These are phyloP conservation scores for Todiramphus chloris DNA, from an alignment of 2,113 vertebrate genomes.

Conservation along the genomic window DNA sequence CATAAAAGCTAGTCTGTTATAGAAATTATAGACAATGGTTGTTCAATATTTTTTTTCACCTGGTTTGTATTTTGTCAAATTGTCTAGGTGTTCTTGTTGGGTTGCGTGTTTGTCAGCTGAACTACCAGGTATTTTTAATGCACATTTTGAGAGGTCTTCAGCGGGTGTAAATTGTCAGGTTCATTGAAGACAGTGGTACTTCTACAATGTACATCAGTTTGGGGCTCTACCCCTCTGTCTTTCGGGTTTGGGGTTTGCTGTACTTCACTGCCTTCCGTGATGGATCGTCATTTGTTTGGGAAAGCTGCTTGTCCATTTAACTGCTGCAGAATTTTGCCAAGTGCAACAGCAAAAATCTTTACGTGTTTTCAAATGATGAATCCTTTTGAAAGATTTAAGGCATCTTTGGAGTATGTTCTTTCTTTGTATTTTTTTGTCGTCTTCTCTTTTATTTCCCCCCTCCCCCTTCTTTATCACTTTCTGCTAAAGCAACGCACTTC, in stretches of 20 bases:
- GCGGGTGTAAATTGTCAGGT: neutral
- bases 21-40: neutral
- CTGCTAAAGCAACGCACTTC: conserved; percentile 69
- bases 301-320: neutral
- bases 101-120: conserved; percentile 42
- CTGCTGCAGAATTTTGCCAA: neutral
- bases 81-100: conserved; percentile 46
- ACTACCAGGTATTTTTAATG: neutral
- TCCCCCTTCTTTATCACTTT: conserved; percentile 50
- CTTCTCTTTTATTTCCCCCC: conserved; percentile 45
- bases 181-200: neutral
- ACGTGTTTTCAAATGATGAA: neutral
- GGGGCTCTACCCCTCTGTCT: neutral
- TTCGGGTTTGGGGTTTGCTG: neutral
- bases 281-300: neutral
- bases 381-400: neutral
- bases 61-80: conserved; percentile 31
- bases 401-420: conserved; percentile 39
- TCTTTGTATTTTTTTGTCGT: conserved; percentile 60
- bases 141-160: neutral
- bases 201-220: neutral
- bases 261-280: neutral
- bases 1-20: neutral
- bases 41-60: neutral
- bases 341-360: neutral